Base-by-base conservation (phyloP, 1,140 invertebrate species). In the Brachionus sp. region DNA sequence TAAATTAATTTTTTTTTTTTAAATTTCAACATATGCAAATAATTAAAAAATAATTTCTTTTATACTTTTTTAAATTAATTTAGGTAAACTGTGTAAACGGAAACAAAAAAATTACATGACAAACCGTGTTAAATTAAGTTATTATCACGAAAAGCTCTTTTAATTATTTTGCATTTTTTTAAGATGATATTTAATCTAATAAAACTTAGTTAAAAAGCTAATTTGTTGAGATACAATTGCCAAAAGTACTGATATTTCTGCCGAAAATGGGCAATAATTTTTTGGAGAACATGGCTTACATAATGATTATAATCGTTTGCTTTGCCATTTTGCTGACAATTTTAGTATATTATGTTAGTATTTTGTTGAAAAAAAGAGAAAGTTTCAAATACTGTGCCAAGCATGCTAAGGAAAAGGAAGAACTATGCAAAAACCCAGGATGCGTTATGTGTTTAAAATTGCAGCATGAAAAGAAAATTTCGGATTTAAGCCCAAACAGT, bases 261-360 rank as follows among this genome's bases (percentile, higher is more conserved):
- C 12, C 13, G 10, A 50, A 57, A 23, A 57, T 57, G 50, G 50
- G 16, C 39, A 16, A 70, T 39, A 9, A 37, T 39, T 44, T 70
- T 37, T 16, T 39, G 25, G 70, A 75, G 19, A 75, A 44, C 44
- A 46, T 75, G 70, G 70, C 70, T 35, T 75, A 75, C 19, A 75
- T 75, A 75, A 75, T 75, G 70, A 75, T 75, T 4, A 75, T 75
- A 46, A 46, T 75, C 6, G 70, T 75, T 29, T 75, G 70, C 13
- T 75, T 75, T 39, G 42, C 39, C 3, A 75, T 75, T 12, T 46
- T 75, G 19, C 7, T 75, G 3, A 75, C 70, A 46, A 46, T 75
- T 46, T 46, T 75, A 46, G 70, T 75, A 19, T 75, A 75, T 75
- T 75, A 46, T 75, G 29, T 46, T 46, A 35, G 39, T 23, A 4